phyloP scores from a whole-genome alignment of 2,797 vertebrate genomes.

The Argya squamiceps region DNA sequence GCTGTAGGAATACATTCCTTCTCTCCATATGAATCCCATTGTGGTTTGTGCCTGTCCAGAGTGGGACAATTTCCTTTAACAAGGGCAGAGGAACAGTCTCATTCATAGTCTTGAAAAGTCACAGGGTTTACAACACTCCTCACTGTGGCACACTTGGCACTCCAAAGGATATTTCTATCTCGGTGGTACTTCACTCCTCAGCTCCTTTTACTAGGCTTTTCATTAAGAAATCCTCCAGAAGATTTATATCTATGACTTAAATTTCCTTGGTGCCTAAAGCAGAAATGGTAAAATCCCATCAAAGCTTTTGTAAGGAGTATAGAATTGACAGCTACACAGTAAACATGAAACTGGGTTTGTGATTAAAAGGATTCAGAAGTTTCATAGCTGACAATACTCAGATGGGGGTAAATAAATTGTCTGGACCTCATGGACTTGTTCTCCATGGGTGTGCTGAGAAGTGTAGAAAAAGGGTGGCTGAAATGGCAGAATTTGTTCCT shows the following conservation, averaged over 20 bases:
- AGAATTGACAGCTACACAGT: neutral
- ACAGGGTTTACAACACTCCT: neutral
- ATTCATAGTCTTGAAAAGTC: neutral
- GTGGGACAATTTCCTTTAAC: neutral
- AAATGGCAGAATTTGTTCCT: neutral
- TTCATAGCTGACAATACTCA: neutral
- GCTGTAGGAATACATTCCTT: conserved; percentile 9
- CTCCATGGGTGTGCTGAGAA: neutral
- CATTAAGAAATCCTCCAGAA: neutral
- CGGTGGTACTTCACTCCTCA: neutral
- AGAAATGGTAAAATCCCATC: neutral
- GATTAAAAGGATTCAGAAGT: neutral
- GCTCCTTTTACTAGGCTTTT: neutral
- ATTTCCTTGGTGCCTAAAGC: neutral
- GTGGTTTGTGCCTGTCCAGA: conserved; percentile 24
- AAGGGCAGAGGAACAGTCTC: neutral
- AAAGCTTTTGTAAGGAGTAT: neutral
- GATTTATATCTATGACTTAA: neutral
- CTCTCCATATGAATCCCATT: conserved; percentile 40
- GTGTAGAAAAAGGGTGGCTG: neutral
- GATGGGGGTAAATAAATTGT: neutral
- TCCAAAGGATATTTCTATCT: neutral
- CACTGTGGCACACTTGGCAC: neutral
- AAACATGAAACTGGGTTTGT: neutral
- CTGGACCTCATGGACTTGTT: neutral